Base-by-base conservation (phyloP, 2,888 invertebrate genomes). In the Archaeoteleia sp. region DNA sequence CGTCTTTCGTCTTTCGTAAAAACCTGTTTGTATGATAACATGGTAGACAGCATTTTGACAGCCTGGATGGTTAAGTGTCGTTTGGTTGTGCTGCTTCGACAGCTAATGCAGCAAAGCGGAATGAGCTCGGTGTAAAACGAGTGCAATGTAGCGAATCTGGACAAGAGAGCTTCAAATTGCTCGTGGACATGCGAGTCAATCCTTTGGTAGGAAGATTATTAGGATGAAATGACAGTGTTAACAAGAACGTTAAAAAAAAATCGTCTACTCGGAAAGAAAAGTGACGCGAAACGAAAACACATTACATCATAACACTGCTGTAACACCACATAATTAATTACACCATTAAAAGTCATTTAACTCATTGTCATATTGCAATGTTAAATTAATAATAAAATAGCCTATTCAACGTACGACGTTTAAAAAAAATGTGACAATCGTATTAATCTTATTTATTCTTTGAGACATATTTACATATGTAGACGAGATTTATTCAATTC, bases 31-130 rank as follows among this genome's bases (percentile, higher is more conserved):
- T 7, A 30, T 20, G 40, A 7, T 35, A 49, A 25, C 39, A 14
- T 45, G 29, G 30, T 45, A 25, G 43, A 51, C 49, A 45, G 32
- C 45, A 51, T 51, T 51, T 60, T 60, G 60, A 60, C 48, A 57
- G 9, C 10, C 3, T 7, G 12, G 32, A 32, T 32, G 32, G 32
- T 10, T 32, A 32, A 20, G 2, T 10, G 32, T 32, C 12, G 32
- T 32, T 9, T 32, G 32, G 9, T 10, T 32, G 29, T 15, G 39
- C 32, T 48, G 37, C 48, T 58, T 58, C 57, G 42, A 58, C 51
- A 51, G 51, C 32, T 12, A 48, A 45, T 32, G 43, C 43, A 37
- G 20, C 45, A 15, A 12, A 51, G 51, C n/a, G 40, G 40, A 60
- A 58, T 42, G 32, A 42, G 48, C 12, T 13, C 7, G 17, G 14